Evolutionary conservation across 1,140 invertebrate genomes (phyloP), one percentile per base, ranked within the genome.

Genomic region (Tetranychus cinnabarinus): DNA sequence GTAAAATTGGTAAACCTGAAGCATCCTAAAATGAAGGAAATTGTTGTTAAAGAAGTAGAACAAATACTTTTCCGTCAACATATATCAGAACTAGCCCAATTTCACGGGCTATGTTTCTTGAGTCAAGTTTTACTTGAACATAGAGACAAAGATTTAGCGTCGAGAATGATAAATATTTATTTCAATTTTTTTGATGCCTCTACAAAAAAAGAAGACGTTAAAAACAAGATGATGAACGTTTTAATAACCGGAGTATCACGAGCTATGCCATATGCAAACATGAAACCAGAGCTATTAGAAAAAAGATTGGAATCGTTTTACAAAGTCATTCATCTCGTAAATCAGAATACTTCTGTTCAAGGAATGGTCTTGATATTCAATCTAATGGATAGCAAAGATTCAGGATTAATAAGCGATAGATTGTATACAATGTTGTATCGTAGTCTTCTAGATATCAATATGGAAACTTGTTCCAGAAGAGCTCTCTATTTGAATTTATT

Each of bases 121-220:
- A 59, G 39, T 42, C 47, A 62, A 61, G 50, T 65, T 10, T 48
- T 60, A 2, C 60, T 65, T 31, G 15, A 13, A 0, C n/a, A 31
- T 1, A 81, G 84, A 10, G 83, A 90, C 57, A 74, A 76, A 2
- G 77, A 83, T 58, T 74, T 95, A 23, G 89, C 91, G 1, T 80
- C 79, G 62, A 82, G 80, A 66, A 73, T 97, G 15, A 83, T 97
- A 12, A 77, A 82, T 59, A 81, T 97, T n/a, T 97, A 96, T 72
- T 91, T 97, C 69, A 81, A 85, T 0, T 89, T 97, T 68, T 97
- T 97, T 74, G 95, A 91, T 75, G 85, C 88, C 56, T 82, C 83
- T 52, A 79, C 90, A 15, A 88, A 89, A 70, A 85, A 82, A 79
- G 10, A 42, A 42, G 88, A 93, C 65, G 82, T 95, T 1, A 85